Evolutionary conservation across 2,113 vertebrate genomes (phyloP).

Genomic region (Notarius quadriscutis): DNA sequence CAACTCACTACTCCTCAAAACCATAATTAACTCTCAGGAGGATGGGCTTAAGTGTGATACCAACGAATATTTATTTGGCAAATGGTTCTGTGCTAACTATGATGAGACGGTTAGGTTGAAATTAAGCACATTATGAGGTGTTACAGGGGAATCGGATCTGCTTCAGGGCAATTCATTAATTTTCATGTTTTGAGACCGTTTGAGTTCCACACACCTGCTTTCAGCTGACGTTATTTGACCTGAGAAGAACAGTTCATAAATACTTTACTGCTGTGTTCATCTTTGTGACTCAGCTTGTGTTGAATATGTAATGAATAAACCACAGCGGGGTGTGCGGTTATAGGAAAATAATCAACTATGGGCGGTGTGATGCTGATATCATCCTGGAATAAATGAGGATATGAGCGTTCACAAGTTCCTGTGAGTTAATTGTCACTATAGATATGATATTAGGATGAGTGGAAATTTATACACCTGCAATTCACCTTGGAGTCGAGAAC

Average conservation of each 20-base stretch:
- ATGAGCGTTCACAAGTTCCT: not conserved
- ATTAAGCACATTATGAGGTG: not conserved
- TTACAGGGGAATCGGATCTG: not conserved
- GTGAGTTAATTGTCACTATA: no score
- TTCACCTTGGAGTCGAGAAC: no score
- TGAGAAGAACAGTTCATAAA: not conserved
- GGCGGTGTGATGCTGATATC: not conserved
- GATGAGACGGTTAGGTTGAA: not conserved
- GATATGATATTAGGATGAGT: no score
- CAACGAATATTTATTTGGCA: not conserved
- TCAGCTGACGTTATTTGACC: not conserved
- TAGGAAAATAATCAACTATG: not conserved
- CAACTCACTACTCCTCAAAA: slow-evolving; percentile 8
- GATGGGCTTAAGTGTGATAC: slow-evolving; percentile 1
- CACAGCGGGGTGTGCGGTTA: not conserved
- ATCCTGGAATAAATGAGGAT: not conserved
- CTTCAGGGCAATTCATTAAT: not conserved
- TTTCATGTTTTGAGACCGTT: not conserved
- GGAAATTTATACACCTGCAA: no score
- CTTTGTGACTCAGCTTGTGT: not conserved
- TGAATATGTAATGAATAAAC: not conserved
- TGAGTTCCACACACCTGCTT: not conserved
- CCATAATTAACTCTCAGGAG: slow-evolving; percentile 22
- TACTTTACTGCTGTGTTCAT: not conserved
- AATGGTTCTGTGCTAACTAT: not conserved